Evolutionary conservation across 2,113 vertebrate genomes (phyloP), one percentile per base, ranked within the genome.

Genomic region (Thomomys bottae): DNA sequence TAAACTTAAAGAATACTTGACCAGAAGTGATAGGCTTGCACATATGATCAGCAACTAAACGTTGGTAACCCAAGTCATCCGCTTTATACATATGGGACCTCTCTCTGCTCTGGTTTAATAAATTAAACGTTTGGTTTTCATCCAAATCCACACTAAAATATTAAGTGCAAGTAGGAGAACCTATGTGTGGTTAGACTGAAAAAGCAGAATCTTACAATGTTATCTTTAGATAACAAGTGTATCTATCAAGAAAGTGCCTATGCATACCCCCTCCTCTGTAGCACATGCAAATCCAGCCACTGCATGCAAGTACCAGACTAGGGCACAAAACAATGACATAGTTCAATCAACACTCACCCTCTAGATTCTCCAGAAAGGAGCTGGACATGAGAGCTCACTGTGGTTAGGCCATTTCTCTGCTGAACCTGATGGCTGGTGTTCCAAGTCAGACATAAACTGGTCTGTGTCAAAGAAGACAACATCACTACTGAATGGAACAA

Each of bases 391-490:
- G 96, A 98, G 96, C 96, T 98, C 97, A 98, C 80, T 98, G 97
- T 97, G 97, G 96, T 96, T 97, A 97, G 97, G 97, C 98, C 98
- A 98, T 97, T 97, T 98, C 97, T 98, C 97, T 98, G 97, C 96
- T 98, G 97, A 98, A 98, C 97, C 97, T 98, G 98, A 97, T 96
- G 97, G 97, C 96, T 97, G 97, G 97, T 98, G 97, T 98, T 98
- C 97, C 97, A 98, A 97, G 97, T 98, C 97, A 98, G 96, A 98
- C 95, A 98, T 97, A 98, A 98, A 98, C 95, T 97, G 98, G 97
- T 98, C 98, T 98, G 98, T 98, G 97, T 98, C 98, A 98, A 97
- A 98, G 97, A 98, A 98, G 98, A 98, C 98, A 98, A 97, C 90
- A 98, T 98, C 97, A 98, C 98, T 98, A 98, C 98, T 97, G 96